These are phyloP conservation scores for Plutella xylostella DNA, from an alignment of 2,888 invertebrate genomes.

Conservation along the genomic window DNA sequence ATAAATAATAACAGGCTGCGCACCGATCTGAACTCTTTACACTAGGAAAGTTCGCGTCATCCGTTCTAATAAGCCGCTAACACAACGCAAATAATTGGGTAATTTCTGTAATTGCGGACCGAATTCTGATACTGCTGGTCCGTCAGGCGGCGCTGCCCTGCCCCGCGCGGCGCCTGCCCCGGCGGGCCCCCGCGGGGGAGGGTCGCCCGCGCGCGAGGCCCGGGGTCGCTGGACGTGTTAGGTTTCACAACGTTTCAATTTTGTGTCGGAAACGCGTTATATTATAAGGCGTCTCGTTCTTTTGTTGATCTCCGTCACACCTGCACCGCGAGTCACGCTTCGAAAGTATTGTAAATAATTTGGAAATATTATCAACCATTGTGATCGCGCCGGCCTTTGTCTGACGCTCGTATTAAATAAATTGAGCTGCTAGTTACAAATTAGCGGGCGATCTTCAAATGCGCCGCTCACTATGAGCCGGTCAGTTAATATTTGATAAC, in stretches of 20 bases:
- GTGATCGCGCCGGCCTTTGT: constrained; percentile 7
- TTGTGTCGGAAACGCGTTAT: constrained; percentile 12
- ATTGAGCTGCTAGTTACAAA: constrained; percentile 15
- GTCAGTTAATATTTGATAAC: no score
- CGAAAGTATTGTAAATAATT: constrained; percentile 31
- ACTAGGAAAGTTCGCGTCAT: constrained; percentile 38
- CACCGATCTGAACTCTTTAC: background rate
- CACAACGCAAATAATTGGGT: constrained; percentile 43
- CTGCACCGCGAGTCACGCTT: constrained; percentile 6
- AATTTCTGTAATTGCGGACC: constrained; percentile 32
- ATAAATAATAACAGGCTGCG: constrained; percentile 21
- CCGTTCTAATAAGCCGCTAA: constrained; percentile 50
- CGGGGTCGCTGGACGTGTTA: constrained; percentile 20
- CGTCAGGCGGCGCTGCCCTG: no score
- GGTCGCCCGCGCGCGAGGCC: constrained; percentile 14
- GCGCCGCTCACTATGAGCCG: background rate
- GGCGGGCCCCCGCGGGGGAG: no score
- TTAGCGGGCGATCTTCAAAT: constrained; percentile 4
- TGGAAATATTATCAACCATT: constrained; percentile 30
- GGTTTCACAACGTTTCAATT: constrained; percentile 25
- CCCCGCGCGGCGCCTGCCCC: no score
- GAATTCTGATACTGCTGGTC: constrained; percentile 21
- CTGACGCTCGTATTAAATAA: constrained; percentile 27
- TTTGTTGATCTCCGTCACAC: constrained; percentile 5
- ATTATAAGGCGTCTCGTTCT: constrained; percentile 4